phyloP scores from a whole-genome alignment of 2,888 invertebrate species.

The Morinoia aosen region DNA sequence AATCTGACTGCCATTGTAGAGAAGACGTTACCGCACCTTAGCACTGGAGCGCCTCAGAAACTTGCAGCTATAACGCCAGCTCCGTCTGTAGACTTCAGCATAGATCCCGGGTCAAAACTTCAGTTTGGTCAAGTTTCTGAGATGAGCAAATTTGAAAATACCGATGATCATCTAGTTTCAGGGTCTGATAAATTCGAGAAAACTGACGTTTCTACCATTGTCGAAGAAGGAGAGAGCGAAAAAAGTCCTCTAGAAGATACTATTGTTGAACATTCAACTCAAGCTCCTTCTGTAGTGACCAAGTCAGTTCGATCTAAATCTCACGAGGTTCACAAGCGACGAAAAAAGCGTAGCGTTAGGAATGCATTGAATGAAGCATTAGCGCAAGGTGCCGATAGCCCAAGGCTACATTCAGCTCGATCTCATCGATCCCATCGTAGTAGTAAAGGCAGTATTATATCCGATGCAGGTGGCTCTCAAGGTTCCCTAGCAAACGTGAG shows the following conservation, averaged over 20 bases:
- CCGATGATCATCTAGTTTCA: background rate
- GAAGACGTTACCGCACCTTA: slow-evolving; percentile 8
- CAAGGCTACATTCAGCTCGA: slow-evolving; percentile 1
- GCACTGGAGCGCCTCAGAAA: background rate
- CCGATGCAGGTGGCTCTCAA: background rate
- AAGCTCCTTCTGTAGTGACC: background rate
- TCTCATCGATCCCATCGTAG: slow-evolving; percentile 7
- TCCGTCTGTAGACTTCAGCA: background rate
- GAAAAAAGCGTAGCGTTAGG: slow-evolving; percentile 28
- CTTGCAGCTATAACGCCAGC: slow-evolving; percentile 8
- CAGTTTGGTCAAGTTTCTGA: background rate
- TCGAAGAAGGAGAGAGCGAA: background rate
- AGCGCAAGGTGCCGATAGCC: slow-evolving; percentile 6
- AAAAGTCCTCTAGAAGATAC: background rate
- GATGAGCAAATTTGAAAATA: background rate
- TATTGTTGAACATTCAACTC: too few relatives aligned
- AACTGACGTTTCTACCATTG: background rate
- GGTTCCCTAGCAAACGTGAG: background rate
- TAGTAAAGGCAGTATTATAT: slow-evolving; percentile 16
- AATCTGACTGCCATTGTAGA: slow-evolving; percentile 1
- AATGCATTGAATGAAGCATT: background rate
- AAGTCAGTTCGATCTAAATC: slow-evolving; percentile 25
- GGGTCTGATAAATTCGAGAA: background rate
- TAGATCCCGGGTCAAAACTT: background rate
- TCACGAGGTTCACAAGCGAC: slow-evolving; percentile 38